Evolutionary conservation across 2,113 vertebrate genomes (phyloP), one percentile per base, ranked within the genome.

Genomic region (Lophochroa leadbeateri): DNA sequence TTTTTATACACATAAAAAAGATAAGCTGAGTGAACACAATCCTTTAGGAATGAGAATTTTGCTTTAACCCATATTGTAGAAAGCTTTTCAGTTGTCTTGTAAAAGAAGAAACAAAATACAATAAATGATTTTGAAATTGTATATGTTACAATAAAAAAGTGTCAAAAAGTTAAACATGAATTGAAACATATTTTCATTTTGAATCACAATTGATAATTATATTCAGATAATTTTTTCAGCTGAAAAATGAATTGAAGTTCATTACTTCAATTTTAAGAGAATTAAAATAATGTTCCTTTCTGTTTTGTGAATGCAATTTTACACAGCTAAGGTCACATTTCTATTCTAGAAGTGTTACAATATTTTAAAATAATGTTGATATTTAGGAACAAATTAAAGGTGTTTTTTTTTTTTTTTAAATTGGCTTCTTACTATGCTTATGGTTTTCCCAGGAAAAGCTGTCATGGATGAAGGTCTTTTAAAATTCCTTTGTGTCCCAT

Each of bases 201-300:
- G 83, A 93, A 92, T 83, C 70, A 44, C 52, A 88, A 12, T 50
- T 92, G 27, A 60, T 47, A 88, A 13, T 50, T 92, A 27, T 37
- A 79, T 68, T 69, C 37, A 65, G 43, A 61, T 43, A 85, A 4
- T 76, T 61, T 89, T 89, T 90, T 58, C 9, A 86, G 23, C 17
- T 86, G 55, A 84, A 88, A 91, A 90, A 78, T 88, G 43, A 90
- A 88, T 70, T 80, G 43, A 95, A 88, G 8, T 75, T 86, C 92
- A 47, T 94, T 94, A 35, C 24, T 83, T 92, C 47, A 49, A 20
- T 90, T 86, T 94, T 86, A 75, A 52, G 13, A 60, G 2, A n/a
- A 43, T 79, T 85, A 55, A 88, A 91, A 55, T 33, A 83, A 63
- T 8, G 6, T 2, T 74, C 39, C 15, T 50, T 88, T 92, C 35